Conservation (phyloP, 2,797 vertebrate genomes). For the Sebastes hubbsi region DNA sequence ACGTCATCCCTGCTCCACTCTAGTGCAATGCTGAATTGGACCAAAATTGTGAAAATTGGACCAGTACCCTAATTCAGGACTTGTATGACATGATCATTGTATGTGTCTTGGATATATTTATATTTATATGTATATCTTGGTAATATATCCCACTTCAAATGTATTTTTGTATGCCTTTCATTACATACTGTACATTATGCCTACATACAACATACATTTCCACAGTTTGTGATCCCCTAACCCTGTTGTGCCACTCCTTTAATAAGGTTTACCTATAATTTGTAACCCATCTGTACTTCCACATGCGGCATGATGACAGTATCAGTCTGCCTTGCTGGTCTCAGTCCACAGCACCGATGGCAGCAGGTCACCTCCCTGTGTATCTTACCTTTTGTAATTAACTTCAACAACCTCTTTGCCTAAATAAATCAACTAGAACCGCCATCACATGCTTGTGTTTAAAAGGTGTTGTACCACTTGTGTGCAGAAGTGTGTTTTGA, state of each 20-base stretch:
- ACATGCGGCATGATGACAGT: background rate
- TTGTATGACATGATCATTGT: too few relatives aligned
- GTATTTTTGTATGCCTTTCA: too few relatives aligned
- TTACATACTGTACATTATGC: too few relatives aligned
- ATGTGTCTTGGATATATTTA: too few relatives aligned
- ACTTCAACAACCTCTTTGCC: conserved; percentile 26
- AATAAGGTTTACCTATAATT: background rate
- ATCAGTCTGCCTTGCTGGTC: background rate
- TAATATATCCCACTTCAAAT: too few relatives aligned
- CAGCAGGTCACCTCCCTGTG: conserved; percentile 25
- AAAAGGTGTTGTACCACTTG: conserved; percentile 75
- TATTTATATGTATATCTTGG: too few relatives aligned
- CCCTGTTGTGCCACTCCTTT: background rate
- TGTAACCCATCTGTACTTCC: background rate
- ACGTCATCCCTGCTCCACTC: too few relatives aligned
- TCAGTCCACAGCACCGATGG: background rate
- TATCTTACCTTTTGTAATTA: conserved; percentile 39
- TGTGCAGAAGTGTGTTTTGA: conserved; percentile 72
- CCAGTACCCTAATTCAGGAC: too few relatives aligned
- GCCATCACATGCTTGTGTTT: conserved; percentile 53
- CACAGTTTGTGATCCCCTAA: background rate
- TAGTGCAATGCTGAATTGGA: too few relatives aligned
- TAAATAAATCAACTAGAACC: conserved; percentile 54
- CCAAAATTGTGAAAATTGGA: too few relatives aligned
- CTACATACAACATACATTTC: too few relatives aligned